Evolutionary conservation across 1,140 invertebrate genomes (phyloP).

Genomic region (Patella vulgata): DNA sequence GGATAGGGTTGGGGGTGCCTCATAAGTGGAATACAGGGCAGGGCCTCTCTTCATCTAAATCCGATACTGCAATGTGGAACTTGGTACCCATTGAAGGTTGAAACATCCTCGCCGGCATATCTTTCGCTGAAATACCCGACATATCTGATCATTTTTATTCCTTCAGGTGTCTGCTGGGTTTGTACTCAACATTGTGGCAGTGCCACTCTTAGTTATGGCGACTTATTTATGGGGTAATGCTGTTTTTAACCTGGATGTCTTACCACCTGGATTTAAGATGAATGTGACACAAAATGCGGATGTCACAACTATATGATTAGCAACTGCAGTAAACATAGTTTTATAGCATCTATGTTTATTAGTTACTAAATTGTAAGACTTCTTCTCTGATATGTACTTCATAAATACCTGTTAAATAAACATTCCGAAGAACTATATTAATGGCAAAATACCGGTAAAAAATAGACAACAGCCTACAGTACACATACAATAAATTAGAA

Average conservation of each 20-base stretch:
- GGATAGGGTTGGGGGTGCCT: too few species aligned
- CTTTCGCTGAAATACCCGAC: not conserved
- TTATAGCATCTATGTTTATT: constrained; percentile 10
- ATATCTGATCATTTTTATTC: not conserved
- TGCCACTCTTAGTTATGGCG: constrained; percentile 74
- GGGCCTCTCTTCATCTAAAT: too few species aligned
- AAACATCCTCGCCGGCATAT: too few species aligned
- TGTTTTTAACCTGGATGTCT: constrained; percentile 29
- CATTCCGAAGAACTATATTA: not conserved
- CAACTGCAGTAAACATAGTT: constrained; percentile 1
- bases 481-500: too few species aligned
- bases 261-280: constrained; percentile 23
- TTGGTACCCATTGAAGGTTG: too few species aligned
- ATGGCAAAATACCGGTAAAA: too few species aligned
- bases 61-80: too few species aligned
- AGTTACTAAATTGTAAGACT: constrained; percentile 6
- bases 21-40: too few species aligned
- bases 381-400: constrained; percentile 16
- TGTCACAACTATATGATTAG: constrained; percentile 14
- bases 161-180: constrained; percentile 76
- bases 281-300: constrained; percentile 13
- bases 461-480: too few species aligned
- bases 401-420: not conserved
- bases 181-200: constrained; percentile 80
- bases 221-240: constrained; percentile 74